A percentile compares a stretch with the other conserved stretches of the same genome.
phyloP scores from a whole-genome alignment of 92 coral and sea anemone genomes.

The Porites lobata region DNA sequence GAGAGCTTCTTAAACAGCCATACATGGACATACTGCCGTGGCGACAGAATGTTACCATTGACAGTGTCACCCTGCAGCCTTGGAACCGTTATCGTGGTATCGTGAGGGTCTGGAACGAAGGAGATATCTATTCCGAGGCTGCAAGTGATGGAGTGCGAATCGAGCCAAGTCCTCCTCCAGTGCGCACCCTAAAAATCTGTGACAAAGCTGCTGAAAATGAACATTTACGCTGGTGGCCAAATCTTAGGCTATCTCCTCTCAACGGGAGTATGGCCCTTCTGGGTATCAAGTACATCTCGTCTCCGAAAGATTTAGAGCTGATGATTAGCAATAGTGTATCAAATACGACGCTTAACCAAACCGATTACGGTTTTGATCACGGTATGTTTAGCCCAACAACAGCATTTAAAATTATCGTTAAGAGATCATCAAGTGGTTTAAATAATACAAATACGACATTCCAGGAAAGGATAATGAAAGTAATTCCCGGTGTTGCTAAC shows the following conservation, averaged over 20 bases:
- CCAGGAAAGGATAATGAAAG: constrained; percentile 67
- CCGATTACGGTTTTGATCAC: constrained; percentile 54
- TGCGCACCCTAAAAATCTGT: constrained; percentile 50
- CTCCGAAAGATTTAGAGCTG: constrained; percentile 66
- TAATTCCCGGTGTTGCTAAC: constrained; percentile 73
- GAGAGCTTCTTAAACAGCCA: constrained; percentile 67
- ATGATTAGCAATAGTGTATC: constrained; percentile 40
- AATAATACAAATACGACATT: constrained; percentile 85
- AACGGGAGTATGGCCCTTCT: constrained; percentile 52
- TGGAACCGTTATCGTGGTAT: constrained; percentile 82
- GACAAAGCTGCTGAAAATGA: constrained; percentile 72
- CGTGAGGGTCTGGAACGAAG: constrained; percentile 69
- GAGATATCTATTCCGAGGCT: constrained; percentile 63
- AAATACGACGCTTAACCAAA: constrained; percentile 35
- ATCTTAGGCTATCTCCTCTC: constrained; percentile 68
- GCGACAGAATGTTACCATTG: constrained; percentile 57
- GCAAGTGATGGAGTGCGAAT: constrained; percentile 70
- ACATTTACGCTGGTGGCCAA: constrained; percentile 71
- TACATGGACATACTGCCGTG: constrained; percentile 70
- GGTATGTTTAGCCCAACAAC: constrained; percentile 73
- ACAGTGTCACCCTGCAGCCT: constrained; percentile 56
- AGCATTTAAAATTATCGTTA: constrained; percentile 75
- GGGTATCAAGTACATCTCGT: constrained; percentile 68
- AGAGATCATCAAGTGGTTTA: constrained; percentile 73
- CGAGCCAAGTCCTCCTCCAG: constrained; percentile 78